Evolutionary conservation across 1,140 invertebrate genomes (phyloP).

Genomic region (Meloidogyne hapla): DNA sequence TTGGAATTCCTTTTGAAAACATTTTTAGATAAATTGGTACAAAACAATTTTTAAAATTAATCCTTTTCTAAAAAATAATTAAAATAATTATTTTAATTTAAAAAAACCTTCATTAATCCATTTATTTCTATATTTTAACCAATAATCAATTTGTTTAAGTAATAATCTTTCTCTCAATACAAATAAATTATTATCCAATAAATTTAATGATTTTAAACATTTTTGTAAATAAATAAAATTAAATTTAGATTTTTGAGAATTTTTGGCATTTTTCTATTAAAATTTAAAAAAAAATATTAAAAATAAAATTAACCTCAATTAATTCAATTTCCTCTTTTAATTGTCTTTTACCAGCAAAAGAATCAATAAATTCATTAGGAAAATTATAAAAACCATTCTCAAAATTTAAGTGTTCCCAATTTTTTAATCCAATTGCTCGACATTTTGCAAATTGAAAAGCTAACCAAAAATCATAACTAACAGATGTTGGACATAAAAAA

Average conservation of each 20-base stretch:
- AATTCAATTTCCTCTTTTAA: constrained; percentile 9
- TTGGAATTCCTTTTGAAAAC: background rate
- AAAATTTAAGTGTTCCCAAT: constrained; percentile 30
- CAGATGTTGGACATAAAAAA: constrained; percentile 18
- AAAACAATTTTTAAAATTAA: background rate
- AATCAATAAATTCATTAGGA: constrained; percentile 33
- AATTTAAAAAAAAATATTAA: background rate
- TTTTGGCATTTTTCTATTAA: background rate
- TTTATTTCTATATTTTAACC: background rate
- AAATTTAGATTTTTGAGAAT: background rate
- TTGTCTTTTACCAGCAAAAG: constrained; percentile 7
- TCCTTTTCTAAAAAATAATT: background rate
- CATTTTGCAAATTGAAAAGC: constrained; percentile 29
- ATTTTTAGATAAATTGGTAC: background rate
- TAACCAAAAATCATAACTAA: constrained; percentile 36
- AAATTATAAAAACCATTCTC: constrained; percentile 28
- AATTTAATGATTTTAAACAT: background rate
- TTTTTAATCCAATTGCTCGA: constrained; percentile 21
- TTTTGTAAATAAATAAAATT: background rate
- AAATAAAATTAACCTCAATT: constrained; percentile 2
- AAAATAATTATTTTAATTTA: background rate
- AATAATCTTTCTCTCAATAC: background rate
- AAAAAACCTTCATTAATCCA: background rate
- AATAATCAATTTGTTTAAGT: background rate
- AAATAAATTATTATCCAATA: background rate